A percentile compares a stretch with the other conserved stretches of the same genome.
These are phyloP conservation scores for Girardinichthys multiradiatus DNA, from an alignment of 2,113 vertebrate genomes.

Conservation along the genomic window DNA sequence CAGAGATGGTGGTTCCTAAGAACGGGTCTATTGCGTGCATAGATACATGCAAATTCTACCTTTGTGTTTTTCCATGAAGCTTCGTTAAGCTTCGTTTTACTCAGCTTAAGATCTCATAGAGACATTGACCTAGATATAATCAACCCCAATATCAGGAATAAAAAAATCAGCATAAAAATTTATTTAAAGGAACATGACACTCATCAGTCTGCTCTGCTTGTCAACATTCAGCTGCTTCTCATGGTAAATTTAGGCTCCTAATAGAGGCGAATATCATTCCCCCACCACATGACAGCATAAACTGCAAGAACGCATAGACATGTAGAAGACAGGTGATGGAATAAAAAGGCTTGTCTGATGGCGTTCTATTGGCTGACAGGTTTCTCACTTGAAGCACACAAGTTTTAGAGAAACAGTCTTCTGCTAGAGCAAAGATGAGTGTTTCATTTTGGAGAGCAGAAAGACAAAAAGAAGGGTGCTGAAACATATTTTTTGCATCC, in stretches of 20 bases:
- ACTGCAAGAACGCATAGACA: conserved; percentile 26
- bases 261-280: conserved; percentile 43
- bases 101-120: conserved; percentile 55
- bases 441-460: conserved; percentile 7
- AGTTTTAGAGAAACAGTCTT: conserved; percentile 29
- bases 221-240: conserved; percentile 37
- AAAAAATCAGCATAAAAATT: conserved; percentile 8
- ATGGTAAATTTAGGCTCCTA: conserved; percentile 38
- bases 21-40: conserved; percentile 9
- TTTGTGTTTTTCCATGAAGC: conserved; percentile 32
- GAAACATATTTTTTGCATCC: conserved; percentile 25
- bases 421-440: conserved; percentile 21
- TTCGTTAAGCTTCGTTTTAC: conserved; percentile 18
- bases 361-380: conserved; percentile 54
- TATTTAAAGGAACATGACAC: conserved; percentile 42
- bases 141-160: conserved; percentile 62
- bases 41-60: conserved; percentile 24
- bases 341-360: conserved; percentile 61
- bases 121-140: conserved; percentile 74
- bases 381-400: conserved; percentile 49
- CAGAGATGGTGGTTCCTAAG: no score
- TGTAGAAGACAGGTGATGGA: conserved; percentile 49
- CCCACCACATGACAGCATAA: conserved; percentile 31
- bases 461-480: neutral
- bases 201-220: conserved; percentile 48